phyloP scores from a whole-genome alignment of 2,113 vertebrate genomes.

The Forbesichthys agassizii region DNA sequence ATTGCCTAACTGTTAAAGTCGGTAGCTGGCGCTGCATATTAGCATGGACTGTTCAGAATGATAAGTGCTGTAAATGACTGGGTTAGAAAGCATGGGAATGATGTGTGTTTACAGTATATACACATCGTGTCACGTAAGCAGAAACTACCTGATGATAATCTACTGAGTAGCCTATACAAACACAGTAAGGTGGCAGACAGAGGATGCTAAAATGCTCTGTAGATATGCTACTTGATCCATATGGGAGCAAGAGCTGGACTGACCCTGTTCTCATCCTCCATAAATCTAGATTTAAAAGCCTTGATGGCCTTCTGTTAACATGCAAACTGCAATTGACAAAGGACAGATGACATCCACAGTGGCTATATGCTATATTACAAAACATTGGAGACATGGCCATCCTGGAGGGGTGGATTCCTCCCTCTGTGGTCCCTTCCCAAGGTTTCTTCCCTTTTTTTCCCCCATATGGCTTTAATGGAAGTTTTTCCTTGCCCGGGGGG shows the following conservation, averaged over 20 bases:
- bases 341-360: neutral
- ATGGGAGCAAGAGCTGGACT: neutral
- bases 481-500: no score
- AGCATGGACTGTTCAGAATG: neutral
- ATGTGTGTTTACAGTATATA: neutral
- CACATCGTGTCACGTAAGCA: neutral
- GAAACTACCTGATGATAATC: neutral
- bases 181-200: neutral
- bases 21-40: neutral
- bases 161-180: neutral
- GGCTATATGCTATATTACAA: no score
- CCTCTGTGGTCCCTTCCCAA: no score
- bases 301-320: neutral
- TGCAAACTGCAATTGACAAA: conserved; percentile 7
- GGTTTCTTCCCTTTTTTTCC: no score
- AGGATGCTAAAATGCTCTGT: conserved; percentile 1
- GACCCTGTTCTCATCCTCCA: neutral
- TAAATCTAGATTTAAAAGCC: neutral
- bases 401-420: no score
- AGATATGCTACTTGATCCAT: neutral
- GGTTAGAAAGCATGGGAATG: neutral
- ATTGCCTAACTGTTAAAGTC: neutral
- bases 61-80: neutral
- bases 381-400: no score
- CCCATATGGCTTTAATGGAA: no score